phyloP scores from a whole-genome alignment of 2,888 invertebrate species.

The Alcis repandata region DNA sequence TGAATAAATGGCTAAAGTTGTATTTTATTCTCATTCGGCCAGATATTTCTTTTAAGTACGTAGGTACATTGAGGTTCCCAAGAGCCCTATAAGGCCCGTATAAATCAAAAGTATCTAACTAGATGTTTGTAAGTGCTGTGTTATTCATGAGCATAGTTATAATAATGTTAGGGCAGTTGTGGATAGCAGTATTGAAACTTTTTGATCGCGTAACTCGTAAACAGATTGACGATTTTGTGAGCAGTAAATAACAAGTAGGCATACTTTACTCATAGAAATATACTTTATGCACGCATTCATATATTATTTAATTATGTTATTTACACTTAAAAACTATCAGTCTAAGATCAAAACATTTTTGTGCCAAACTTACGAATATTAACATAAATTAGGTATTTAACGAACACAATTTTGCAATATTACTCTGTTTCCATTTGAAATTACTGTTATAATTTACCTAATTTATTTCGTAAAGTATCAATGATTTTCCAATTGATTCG shows the following conservation, averaged over 20 bases:
- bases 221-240: background rate
- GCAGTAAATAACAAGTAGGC: background rate
- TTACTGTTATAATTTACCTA: too few relatives aligned
- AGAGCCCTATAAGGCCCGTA: conserved; percentile 4
- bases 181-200: background rate
- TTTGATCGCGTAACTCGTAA: conserved; percentile 4
- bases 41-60: conserved; percentile 1
- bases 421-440: too few relatives aligned
- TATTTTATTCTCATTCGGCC: conserved; percentile 2
- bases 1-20: conserved; percentile 10
- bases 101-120: conserved; percentile 3
- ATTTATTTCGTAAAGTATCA: too few relatives aligned
- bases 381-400: too few relatives aligned
- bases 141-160: conserved; percentile 20
- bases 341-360: too few relatives aligned
- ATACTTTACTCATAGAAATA: too few relatives aligned
- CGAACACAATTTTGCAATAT: too few relatives aligned
- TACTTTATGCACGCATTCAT: too few relatives aligned
- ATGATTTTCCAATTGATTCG: too few relatives aligned
- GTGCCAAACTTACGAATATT: too few relatives aligned
- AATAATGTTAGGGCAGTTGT: conserved; percentile 1
- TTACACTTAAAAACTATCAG: too few relatives aligned
- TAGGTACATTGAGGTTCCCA: background rate
- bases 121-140: conserved; percentile 3
- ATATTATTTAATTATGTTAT: too few relatives aligned